A percentile compares a stretch with the other conserved stretches of the same genome.
Evolutionary conservation across 2,797 vertebrate species (phyloP).

Genomic region (Sarcophilus harrisii): DNA sequence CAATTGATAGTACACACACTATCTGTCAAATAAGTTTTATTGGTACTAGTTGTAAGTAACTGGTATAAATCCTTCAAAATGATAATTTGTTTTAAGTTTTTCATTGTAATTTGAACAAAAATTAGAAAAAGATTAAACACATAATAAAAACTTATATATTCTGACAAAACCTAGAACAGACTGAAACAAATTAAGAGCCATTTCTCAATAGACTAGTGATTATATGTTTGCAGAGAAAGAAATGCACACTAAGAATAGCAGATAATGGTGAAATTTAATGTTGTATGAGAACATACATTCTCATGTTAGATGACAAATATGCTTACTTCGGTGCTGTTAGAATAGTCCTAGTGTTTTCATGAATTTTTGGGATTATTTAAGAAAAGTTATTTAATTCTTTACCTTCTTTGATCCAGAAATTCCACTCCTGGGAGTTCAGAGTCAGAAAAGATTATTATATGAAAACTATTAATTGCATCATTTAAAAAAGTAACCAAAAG

Average conservation of each 20-base stretch:
- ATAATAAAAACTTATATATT: background rate
- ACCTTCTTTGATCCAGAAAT: background rate
- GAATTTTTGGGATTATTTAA: background rate
- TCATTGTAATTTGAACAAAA: conserved; percentile 28
- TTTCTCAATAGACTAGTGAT: background rate
- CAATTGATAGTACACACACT: background rate
- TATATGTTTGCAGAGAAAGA: background rate
- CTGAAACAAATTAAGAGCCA: background rate
- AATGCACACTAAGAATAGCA: background rate
- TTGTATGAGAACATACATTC: background rate
- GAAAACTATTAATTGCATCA: background rate
- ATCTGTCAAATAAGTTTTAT: conserved; percentile 69
- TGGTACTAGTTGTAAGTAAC: conserved; percentile 90
- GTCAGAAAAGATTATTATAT: background rate
- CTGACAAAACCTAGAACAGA: background rate
- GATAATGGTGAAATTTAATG: background rate
- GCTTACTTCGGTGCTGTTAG: background rate
- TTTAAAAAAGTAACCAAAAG: background rate
- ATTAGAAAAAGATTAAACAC: background rate
- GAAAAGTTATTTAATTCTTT: background rate
- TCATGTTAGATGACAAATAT: background rate
- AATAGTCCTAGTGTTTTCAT: background rate
- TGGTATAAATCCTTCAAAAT: conserved; percentile 94
- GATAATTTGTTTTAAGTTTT: conserved; percentile 53
- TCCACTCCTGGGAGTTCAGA: background rate